These are phyloP conservation scores for Drosophila truncata DNA, from an alignment of 1,140 invertebrate genomes.

Conservation along the genomic window DNA sequence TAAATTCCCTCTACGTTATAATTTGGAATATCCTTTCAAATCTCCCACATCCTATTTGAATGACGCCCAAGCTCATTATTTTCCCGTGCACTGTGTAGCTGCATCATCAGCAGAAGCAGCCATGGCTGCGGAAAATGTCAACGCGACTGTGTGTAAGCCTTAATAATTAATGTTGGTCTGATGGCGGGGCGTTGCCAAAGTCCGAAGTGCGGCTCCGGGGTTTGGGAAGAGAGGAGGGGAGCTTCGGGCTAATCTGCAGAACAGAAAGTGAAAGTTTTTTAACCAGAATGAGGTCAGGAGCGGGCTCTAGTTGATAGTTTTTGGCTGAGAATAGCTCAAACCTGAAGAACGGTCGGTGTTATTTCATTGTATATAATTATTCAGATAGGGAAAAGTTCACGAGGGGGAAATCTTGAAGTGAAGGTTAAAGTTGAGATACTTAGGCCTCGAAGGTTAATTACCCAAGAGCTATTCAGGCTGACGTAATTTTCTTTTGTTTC, in stretches of 20 bases:
- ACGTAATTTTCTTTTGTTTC: neutral
- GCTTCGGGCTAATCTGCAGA: conserved; percentile 51
- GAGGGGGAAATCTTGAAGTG: neutral
- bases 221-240: neutral
- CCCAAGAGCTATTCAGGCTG: neutral
- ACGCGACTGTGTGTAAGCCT: conserved; percentile 58
- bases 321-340: conserved; percentile 27
- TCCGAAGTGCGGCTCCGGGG: conserved; percentile 1
- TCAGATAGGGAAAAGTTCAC: conserved; percentile 25
- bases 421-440: conserved; percentile 30
- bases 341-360: neutral
- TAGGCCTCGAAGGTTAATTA: conserved; percentile 5
- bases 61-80: neutral
- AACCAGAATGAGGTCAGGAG: conserved; percentile 36
- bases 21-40: conserved; percentile 10
- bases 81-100: conserved; percentile 7
- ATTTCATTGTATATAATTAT: conserved; percentile 34
- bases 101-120: conserved; percentile 23
- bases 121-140: conserved; percentile 55
- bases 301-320: conserved; percentile 8
- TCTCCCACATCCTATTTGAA: neutral
- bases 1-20: neutral
- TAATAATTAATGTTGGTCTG: conserved; percentile 67
- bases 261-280: conserved; percentile 35
- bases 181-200: conserved; percentile 53